Evolutionary conservation across 2,113 vertebrate genomes (phyloP), one percentile per base, ranked within the genome.

Genomic region (Callopanchax toddi): DNA sequence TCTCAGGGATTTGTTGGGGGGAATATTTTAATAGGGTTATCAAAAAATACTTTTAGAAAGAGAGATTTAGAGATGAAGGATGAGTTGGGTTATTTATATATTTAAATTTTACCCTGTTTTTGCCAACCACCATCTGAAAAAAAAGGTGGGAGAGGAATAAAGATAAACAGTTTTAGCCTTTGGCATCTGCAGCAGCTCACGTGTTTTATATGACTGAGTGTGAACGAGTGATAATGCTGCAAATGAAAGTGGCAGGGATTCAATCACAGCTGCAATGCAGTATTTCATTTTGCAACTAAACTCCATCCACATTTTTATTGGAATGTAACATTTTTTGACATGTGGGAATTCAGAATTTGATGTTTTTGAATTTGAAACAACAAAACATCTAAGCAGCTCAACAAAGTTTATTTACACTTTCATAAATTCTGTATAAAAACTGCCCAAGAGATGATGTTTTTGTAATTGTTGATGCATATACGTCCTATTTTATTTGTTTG

Each of bases 21-120:
- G 7, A 83, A 79, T 83, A 66, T 87, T 85, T 88, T 78, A 86
- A 86, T 82, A 79, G 65, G 78, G 71, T 87, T 81, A 86, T 82
- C 76, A 69, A 51, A 59, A n/a, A 62, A 57, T 46, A 43, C 75
- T 36, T 66, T 71, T 25, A 29, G 55, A 51, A 49, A 39, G 50
- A 39, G 56, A 44, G 46, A 74, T 72, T 43, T 74, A 70, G 77
- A 79, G 76, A 77, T 84, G 78, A 67, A 64, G 64, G 67, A 85
- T 86, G 70, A 73, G 40, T 59, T 44, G 32, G 52, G 64, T 82
- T 81, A 74, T n/a, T n/a, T 84, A 60, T 1, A 32, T 6, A 32
- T 32, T 1, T 32, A 32, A 8, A 6, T 32, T 81, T 83, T 64
- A 59, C 69, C 44, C 59, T 70, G 54, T 74, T 76, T 68, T 71